phyloP scores from a whole-genome alignment of 2,113 vertebrate genomes.

The Cololabis saira region DNA sequence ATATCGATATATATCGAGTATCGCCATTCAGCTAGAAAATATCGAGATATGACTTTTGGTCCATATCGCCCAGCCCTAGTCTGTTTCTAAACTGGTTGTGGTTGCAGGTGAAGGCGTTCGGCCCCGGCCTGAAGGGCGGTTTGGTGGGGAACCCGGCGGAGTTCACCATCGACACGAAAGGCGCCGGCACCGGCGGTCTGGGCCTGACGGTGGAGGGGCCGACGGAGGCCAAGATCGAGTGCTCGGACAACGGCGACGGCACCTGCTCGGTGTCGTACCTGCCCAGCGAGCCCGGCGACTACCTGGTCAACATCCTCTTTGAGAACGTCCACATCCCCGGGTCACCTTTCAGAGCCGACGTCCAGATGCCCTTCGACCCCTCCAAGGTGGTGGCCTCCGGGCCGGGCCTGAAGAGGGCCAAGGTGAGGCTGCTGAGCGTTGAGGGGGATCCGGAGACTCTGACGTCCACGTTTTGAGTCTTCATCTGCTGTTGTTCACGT shows the following conservation, averaged over 20 bases:
- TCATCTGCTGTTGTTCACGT: no score
- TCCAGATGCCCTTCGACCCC: slow-evolving; percentile 92
- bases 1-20: no score
- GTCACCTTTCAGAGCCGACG: slow-evolving; percentile 90
- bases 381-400: slow-evolving; percentile 90
- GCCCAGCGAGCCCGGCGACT: slow-evolving; percentile 93
- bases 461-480: not conserved
- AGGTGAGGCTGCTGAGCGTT: slow-evolving; percentile 72
- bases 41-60: no score
- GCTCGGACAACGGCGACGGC: slow-evolving; percentile 95
- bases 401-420: slow-evolving; percentile 88
- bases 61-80: no score
- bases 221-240: slow-evolving; percentile 97
- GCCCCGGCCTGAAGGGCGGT: slow-evolving; percentile 90
- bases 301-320: slow-evolving; percentile 97
- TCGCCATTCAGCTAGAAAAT: no score
- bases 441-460: no score
- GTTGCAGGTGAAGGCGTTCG: slow-evolving; percentile 91
- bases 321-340: slow-evolving; percentile 94
- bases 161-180: slow-evolving; percentile 97
- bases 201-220: slow-evolving; percentile 97
- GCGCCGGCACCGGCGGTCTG: slow-evolving; percentile 94
- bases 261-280: slow-evolving; percentile 98
- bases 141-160: slow-evolving; percentile 91
- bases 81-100: no score